Percentiles rank a stretch among this genome's conserved stretches.
These are phyloP conservation scores for Hemibagrus wyckioides DNA, from an alignment of 2,113 vertebrate genomes.

Conservation along the genomic window DNA sequence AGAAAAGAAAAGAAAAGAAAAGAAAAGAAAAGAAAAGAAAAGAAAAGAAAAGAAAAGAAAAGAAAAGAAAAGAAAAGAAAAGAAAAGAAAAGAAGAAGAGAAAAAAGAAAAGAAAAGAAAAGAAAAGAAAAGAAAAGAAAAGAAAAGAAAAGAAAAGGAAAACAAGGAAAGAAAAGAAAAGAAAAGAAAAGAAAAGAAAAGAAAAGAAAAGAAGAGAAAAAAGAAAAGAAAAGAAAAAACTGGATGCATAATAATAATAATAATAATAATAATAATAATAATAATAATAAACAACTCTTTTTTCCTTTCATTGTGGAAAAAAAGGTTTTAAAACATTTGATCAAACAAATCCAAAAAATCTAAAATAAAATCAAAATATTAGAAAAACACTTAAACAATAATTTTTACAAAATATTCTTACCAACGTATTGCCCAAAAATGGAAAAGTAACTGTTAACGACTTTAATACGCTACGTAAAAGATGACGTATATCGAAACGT, in stretches of 20 bases:
- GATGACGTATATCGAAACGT: conserved; percentile 73
- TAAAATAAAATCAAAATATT: neutral
- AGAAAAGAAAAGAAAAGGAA: neutral
- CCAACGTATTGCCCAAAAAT: neutral
- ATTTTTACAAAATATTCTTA: neutral
- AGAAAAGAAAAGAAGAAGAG: neutral
- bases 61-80: neutral
- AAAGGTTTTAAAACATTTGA: neutral
- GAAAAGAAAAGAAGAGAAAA: neutral
- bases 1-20: neutral
- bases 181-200: neutral
- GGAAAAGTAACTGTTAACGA: conserved; percentile 13
- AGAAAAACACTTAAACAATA: neutral
- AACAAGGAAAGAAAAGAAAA: neutral
- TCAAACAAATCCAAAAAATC: neutral
- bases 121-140: neutral
- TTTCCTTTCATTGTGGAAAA: neutral
- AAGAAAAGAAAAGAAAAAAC: neutral
- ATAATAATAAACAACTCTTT: neutral
- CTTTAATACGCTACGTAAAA: conserved; percentile 43
- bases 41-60: neutral
- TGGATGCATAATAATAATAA: neutral
- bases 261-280: neutral
- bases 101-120: neutral
- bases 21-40: neutral